Conservation (phyloP, 2,888 invertebrate species). For the Macroteleia sp. region DNA sequence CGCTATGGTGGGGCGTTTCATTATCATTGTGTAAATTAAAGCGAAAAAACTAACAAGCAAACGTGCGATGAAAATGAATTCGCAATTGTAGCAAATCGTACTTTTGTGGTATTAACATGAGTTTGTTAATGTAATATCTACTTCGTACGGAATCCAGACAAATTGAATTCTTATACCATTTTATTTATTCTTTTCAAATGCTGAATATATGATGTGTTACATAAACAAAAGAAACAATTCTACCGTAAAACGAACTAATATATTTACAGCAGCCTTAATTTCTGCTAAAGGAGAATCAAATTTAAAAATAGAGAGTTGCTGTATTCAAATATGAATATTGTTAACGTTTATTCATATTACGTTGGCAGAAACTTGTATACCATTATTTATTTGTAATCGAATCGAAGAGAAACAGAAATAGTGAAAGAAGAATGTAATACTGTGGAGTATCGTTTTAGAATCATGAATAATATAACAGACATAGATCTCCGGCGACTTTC, state of each 20-base stretch:
- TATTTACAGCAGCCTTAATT: too few relatives aligned
- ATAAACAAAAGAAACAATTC: not conserved
- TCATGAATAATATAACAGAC: conserved; percentile 5
- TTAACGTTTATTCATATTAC: too few relatives aligned
- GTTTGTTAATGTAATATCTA: conserved; percentile 17
- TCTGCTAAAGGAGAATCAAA: too few relatives aligned
- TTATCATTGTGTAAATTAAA: conserved; percentile 6
- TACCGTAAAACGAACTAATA: not conserved
- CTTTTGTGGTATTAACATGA: conserved; percentile 10
- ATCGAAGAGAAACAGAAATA: not conserved
- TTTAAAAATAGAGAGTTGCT: too few relatives aligned
- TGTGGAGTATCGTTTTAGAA: not conserved
- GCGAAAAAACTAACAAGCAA: not conserved
- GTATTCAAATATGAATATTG: too few relatives aligned
- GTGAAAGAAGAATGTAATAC: not conserved
- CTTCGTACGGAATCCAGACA: conserved; percentile 15
- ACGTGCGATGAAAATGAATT: conserved; percentile 11
- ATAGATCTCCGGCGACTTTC: conserved; percentile 11
- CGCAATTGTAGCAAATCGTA: conserved; percentile 1
- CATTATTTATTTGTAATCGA: not conserved
- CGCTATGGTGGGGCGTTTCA: not conserved
- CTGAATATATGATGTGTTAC: conserved; percentile 6
- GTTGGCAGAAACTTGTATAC: not conserved
- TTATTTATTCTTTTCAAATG: conserved; percentile 6
- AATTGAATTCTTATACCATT: conserved; percentile 24